Percentiles rank a stretch among this genome's conserved stretches.
Conservation (phyloP, 2,113 vertebrate species). For the Montifringilla adamsi region DNA sequence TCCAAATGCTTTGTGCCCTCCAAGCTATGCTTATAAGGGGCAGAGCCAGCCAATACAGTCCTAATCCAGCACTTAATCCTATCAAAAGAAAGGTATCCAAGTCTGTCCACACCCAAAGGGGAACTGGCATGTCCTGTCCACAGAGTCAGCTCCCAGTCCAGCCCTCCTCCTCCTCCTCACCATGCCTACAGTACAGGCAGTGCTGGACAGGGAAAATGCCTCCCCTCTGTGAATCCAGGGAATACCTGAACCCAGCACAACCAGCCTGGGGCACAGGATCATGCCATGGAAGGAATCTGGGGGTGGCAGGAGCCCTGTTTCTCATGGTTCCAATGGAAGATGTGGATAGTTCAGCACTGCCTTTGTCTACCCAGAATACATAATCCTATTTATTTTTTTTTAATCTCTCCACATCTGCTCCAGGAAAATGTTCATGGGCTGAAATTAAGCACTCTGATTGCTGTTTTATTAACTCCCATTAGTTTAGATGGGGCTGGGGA, state of each 20-base stretch:
- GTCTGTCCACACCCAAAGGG: neutral
- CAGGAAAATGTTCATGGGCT: conserved; percentile 65
- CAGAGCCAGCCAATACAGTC: neutral
- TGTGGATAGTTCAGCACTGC: neutral
- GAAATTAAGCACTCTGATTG: conserved; percentile 76
- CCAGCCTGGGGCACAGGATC: fast-evolving
- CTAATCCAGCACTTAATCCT: neutral
- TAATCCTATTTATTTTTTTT: conserved; percentile 15
- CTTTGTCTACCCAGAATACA: conserved; percentile 67
- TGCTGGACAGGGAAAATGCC: neutral
- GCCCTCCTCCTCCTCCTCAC: neutral
- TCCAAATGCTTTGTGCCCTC: neutral
- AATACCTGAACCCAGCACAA: neutral
- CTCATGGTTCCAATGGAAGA: neutral
- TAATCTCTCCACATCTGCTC: conserved; percentile 56
- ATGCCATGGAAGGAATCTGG: neutral
- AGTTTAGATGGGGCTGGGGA: neutral
- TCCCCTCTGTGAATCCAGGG: neutral
- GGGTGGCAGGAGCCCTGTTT: fast-evolving
- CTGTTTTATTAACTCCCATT: conserved; percentile 68
- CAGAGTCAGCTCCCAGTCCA: neutral
- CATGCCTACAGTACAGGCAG: neutral
- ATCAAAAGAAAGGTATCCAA: neutral
- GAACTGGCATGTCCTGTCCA: neutral
- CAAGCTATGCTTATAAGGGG: neutral